Evolutionary conservation across 2,888 invertebrate genomes (phyloP), one percentile per base, ranked within the genome.

Genomic region (Cactoblastis cactorum): DNA sequence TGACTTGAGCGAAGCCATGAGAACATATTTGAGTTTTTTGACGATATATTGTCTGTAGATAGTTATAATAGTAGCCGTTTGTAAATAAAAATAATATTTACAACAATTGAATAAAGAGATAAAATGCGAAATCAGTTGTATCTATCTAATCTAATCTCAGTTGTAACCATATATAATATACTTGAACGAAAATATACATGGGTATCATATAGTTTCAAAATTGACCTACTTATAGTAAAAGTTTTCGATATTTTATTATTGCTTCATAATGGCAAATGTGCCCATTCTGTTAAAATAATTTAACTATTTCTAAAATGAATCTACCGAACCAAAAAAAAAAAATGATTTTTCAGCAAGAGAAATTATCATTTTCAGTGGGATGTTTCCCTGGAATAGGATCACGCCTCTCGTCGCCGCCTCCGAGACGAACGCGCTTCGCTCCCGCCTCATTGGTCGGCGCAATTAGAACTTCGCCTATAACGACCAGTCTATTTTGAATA

Each of bases 391-490:
- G n/a, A n/a, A 76, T 74, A 77, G 71, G 49, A 55, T 56, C 14
- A 52, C 74, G 74, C 62, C 77, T 53, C 33, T 51, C 43, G 51
- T 18, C 38, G 34, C 55, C 54, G 55, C 57, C 53, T 53, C 5
- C 12, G n/a, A n/a, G n/a, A n/a, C n/a, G n/a, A n/a, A n/a, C n/a
- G n/a, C n/a, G n/a, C n/a, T n/a, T n/a, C 8, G 79, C 71, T 69
- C 69, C 66, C 71, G 51, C 67, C 67, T 70, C 73, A 88, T 88
- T 88, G 88, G 88, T 71, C 65, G 79, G 64, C 63, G 54, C 63
- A 63, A 65, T 71, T 71, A 76, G 74, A 76, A 74, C 68, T 66
- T 82, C 71, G 69, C 74, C 80, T 82, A 81, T 81, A 74, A 79
- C 66, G 54, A 53, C 54, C 60, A 59, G 59, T 59, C 55, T 55